Evolutionary conservation across 2,888 invertebrate genomes (phyloP).

Genomic region (Dynastes grantii): DNA sequence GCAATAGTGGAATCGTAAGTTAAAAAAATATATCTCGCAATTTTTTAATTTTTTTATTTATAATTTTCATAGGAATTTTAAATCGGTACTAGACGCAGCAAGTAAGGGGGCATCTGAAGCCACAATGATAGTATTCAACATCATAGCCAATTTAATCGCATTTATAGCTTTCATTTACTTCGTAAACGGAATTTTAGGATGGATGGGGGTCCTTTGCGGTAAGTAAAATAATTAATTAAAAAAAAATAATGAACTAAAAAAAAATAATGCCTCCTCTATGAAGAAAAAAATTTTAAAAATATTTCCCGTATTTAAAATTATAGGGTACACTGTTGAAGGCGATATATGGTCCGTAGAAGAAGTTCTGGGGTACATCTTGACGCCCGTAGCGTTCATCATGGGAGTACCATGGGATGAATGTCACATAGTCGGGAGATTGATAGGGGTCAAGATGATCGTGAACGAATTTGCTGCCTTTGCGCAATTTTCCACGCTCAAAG

Average conservation of each 20-base stretch:
- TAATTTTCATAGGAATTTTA: conserved; percentile 77
- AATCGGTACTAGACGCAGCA: conserved; percentile 92
- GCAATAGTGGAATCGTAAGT: conserved; percentile 80
- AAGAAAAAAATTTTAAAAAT: not conserved
- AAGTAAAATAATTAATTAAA: conserved; percentile 61
- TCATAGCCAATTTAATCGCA: conserved; percentile 93
- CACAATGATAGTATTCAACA: conserved; percentile 86
- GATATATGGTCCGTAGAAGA: conserved; percentile 78
- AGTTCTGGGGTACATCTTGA: conserved; percentile 90
- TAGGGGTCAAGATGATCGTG: conserved; percentile 91
- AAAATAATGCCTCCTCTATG: not conserved
- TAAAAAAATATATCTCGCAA: not conserved
- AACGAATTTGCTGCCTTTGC: conserved; percentile 96
- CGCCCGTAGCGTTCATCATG: conserved; percentile 92
- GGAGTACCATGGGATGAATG: conserved; percentile 86
- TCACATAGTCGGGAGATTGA: conserved; percentile 83
- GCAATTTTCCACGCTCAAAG: conserved; percentile 77
- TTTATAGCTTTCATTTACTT: conserved; percentile 92
- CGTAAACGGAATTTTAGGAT: conserved; percentile 84
- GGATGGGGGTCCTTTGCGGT: conserved; percentile 87
- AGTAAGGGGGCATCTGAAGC: conserved; percentile 90
- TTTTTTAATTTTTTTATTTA: conserved; percentile 3
- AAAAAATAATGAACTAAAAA: too few species aligned
- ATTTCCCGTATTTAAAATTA: conserved; percentile 47
- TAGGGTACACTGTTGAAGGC: conserved; percentile 64